Conservation (phyloP, 2,113 vertebrate genomes). For the Cebus imitator region DNA sequence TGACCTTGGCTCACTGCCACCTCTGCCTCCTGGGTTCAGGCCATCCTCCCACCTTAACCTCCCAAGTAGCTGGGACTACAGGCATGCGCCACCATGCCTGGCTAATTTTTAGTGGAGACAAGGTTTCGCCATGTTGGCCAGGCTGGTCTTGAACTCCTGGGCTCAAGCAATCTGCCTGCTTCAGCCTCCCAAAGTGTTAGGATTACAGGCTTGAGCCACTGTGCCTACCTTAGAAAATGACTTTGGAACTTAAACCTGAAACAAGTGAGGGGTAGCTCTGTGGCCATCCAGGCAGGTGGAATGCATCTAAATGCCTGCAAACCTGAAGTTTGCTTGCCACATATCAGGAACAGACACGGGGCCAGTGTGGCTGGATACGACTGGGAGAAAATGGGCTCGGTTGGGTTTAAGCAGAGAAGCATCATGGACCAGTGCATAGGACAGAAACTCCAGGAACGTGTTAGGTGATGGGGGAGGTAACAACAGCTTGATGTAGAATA, state of each 20-base stretch:
- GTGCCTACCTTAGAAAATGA: not conserved
- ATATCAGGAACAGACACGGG: not conserved
- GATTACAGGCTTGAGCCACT: too few species aligned
- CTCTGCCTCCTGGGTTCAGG: too few species aligned
- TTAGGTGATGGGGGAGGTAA: not conserved
- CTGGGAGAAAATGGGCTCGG: not conserved
- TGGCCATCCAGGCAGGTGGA: not conserved
- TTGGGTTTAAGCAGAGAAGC: not conserved
- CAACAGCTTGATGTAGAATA: not conserved
- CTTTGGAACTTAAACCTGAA: not conserved
- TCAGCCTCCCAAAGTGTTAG: too few species aligned
- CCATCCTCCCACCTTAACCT: too few species aligned
- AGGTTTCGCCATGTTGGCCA: too few species aligned
- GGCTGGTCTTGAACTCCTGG: too few species aligned
- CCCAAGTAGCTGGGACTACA: too few species aligned
- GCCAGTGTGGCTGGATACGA: not conserved
- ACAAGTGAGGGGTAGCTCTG: not conserved
- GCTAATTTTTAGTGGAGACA: too few species aligned
- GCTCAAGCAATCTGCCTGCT: too few species aligned
- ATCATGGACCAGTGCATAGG: accelerated
- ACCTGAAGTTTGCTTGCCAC: not conserved
- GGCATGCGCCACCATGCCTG: too few species aligned
- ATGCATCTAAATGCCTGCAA: not conserved
- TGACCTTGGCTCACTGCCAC: too few species aligned
- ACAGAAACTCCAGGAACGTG: not conserved